Conservation (phyloP, 2,113 vertebrate genomes). For the Haplochromis burtoni region DNA sequence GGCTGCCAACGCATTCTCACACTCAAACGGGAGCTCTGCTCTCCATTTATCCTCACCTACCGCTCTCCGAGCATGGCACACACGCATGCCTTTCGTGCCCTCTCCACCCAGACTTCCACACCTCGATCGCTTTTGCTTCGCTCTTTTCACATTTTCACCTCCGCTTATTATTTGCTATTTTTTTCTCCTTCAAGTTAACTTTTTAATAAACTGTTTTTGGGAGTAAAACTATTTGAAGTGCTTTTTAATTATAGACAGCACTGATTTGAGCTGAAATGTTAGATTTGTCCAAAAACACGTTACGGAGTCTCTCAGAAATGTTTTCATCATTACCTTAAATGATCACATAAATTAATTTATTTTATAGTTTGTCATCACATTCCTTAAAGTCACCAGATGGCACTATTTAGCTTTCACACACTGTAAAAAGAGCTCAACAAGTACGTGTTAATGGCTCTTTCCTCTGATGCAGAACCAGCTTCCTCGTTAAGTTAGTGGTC, state of each 20-base stretch:
- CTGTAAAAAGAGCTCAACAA: not conserved
- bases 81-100: conserved; percentile 12
- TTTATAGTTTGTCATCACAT: conserved; percentile 3
- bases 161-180: not conserved
- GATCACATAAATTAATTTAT: conserved; percentile 10
- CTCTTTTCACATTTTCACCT: conserved; percentile 33
- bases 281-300: not conserved
- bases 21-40: conserved; percentile 59
- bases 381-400: conserved; percentile 63
- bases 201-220: not conserved
- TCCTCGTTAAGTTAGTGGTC: conserved; percentile 21
- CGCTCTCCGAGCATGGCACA: not conserved
- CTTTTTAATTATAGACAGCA: not conserved
- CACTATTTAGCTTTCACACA: conserved; percentile 67
- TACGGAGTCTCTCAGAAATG: not conserved
- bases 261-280: not conserved
- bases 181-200: not conserved
- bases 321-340: not conserved
- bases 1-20: conserved; percentile 81
- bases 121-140: not conserved
- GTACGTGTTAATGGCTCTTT: conserved; percentile 1
- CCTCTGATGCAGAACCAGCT: conserved; percentile 11
- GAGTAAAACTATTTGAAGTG: not conserved
- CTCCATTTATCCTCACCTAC: conserved; percentile 74
- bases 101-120: not conserved